These are phyloP conservation scores for Euplagia quadripunctaria DNA, from an alignment of 2,888 invertebrate genomes.

Conservation along the genomic window DNA sequence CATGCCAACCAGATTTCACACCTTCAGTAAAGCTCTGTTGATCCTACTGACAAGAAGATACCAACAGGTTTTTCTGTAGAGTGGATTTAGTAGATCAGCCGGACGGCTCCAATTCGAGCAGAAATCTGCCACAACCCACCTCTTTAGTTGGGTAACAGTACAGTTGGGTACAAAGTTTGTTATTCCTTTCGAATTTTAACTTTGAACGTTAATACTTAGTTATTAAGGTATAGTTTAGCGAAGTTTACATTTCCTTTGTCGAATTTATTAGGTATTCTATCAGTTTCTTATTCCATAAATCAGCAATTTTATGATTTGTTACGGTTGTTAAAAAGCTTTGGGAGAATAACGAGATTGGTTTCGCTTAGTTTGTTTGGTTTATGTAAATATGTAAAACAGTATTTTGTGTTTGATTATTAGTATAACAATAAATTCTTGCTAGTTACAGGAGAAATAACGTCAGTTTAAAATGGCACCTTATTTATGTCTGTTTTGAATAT, in stretches of 20 bases:
- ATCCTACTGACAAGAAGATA: too few species aligned
- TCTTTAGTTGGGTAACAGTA: background rate
- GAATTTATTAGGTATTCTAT: constrained; percentile 23
- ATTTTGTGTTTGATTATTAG: constrained; percentile 2
- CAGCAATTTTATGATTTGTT: constrained; percentile 44
- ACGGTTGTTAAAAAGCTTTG: constrained; percentile 20
- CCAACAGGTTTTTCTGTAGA: background rate
- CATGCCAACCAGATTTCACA: background rate
- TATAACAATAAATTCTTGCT: background rate
- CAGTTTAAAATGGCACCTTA: background rate
- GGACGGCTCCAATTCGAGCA: background rate
- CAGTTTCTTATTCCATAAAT: constrained; percentile 45
- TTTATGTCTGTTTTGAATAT: too few species aligned
- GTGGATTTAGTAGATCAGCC: background rate
- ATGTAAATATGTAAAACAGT: constrained; percentile 16
- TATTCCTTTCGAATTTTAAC: background rate
- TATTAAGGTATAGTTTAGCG: constrained; percentile 25
- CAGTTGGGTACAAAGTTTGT: background rate
- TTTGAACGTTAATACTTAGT: constrained; percentile 18
- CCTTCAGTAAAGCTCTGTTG: background rate
- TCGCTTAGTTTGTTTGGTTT: constrained; percentile 16
- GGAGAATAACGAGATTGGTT: constrained; percentile 32
- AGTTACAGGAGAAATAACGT: background rate
- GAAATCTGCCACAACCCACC: background rate
- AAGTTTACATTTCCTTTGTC: constrained; percentile 8